Percentiles rank a stretch among this genome's conserved stretches.
Conservation (phyloP, 2,888 invertebrate species). For the Lypha dubia region DNA sequence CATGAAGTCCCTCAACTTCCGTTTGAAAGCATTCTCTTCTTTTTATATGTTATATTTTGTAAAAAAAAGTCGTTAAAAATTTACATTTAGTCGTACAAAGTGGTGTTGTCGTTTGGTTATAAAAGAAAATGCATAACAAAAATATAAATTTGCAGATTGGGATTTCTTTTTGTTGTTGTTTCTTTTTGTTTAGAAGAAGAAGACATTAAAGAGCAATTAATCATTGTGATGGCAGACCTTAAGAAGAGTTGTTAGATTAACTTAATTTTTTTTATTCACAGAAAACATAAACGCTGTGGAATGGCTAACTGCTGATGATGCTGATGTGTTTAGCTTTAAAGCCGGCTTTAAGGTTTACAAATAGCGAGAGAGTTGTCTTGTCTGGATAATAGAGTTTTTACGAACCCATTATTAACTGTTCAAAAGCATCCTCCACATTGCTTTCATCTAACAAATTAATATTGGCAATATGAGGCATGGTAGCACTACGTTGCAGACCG, state of each 20-base stretch:
- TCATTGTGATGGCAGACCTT: constrained; percentile 12
- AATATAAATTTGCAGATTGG: constrained; percentile 62
- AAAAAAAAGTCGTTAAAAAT: constrained; percentile 22
- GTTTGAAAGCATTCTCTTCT: constrained; percentile 26
- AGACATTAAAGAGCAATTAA: too few relatives aligned
- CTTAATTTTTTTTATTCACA: constrained; percentile 32
- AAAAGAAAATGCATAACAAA: constrained; percentile 23
- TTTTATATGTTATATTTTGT: too few relatives aligned
- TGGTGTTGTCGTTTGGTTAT: constrained; percentile 21
- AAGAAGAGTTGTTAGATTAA: constrained; percentile 42
- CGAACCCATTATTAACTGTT: constrained; percentile 89
- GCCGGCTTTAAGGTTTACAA: constrained; percentile 46
- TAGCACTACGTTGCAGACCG: constrained; percentile 89
- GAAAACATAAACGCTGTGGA: constrained; percentile 57
- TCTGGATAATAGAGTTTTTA: constrained; percentile 71
- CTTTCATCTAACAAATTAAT: constrained; percentile 89
- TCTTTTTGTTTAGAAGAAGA: neutral
- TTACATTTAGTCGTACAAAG: constrained; percentile 16
- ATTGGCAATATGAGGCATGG: constrained; percentile 89
- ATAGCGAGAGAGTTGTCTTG: constrained; percentile 31
- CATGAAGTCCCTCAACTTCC: constrained; percentile 77
- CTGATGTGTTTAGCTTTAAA: constrained; percentile 56
- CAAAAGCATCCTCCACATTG: constrained; percentile 94
- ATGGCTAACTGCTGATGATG: constrained; percentile 60
- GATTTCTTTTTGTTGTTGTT: too few relatives aligned